Percentiles rank a stretch among this genome's conserved stretches.
phyloP scores from a whole-genome alignment of 2,113 vertebrate genomes.

The Varanus komodoensis region DNA sequence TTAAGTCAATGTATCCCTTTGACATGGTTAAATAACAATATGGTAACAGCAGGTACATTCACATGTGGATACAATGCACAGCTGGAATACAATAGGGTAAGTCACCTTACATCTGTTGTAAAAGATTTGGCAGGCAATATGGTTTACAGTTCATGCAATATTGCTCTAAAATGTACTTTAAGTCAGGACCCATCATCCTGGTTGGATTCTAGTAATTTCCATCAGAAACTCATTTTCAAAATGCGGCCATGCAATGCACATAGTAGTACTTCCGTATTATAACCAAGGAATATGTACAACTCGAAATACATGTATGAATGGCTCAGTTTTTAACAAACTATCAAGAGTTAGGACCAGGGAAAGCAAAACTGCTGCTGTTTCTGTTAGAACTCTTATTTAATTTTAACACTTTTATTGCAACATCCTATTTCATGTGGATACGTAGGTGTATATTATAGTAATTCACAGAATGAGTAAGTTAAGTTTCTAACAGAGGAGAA shows the following conservation, averaged over 20 bases:
- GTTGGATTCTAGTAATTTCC: neutral
- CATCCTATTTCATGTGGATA: neutral
- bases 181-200: neutral
- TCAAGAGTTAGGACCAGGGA: slow-evolving; percentile 2
- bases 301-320: neutral
- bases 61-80: neutral
- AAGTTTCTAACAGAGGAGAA: neutral
- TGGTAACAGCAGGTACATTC: neutral
- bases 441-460: slow-evolving; percentile 14
- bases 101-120: neutral
- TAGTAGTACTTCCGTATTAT: neutral
- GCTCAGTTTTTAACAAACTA: neutral
- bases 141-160: neutral
- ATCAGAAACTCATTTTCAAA: too few relatives aligned
- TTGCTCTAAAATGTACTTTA: neutral
- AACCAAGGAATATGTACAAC: neutral
- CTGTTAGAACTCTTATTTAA: neutral
- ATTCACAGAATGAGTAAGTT: slow-evolving; percentile 3
- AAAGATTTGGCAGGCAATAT: neutral
- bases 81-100: neutral
- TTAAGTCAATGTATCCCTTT: neutral
- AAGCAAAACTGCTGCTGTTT: neutral
- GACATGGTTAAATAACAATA: neutral
- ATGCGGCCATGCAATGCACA: neutral
- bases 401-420: slow-evolving; percentile 14